Evolutionary conservation across 2,888 invertebrate genomes (phyloP), one percentile per base, ranked within the genome.

Genomic region (Dolichomitus sp.): DNA sequence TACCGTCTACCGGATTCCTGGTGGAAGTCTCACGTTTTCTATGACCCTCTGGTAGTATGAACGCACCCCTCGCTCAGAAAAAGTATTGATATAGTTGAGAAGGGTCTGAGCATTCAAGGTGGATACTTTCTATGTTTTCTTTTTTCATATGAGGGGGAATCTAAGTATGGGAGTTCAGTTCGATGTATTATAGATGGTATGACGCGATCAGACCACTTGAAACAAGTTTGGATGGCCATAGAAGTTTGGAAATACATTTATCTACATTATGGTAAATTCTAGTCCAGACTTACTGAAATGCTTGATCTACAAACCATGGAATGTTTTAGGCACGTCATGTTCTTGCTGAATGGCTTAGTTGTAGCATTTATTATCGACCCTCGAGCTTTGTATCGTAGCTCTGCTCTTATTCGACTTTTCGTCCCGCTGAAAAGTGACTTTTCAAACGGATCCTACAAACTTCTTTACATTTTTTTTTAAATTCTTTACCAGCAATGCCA

Each of bases 41-140:
- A 48, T n/a, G 48, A 30, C 48, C 66, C 66, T 66, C n/a, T 48
- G 66, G 48, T n/a, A 30, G 14, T 45, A 27, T n/a, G 27, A 48
- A 48, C 30, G 30, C 30, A 27, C 11, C 66, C 27, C 30, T 42
- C 27, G 23, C 19, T 48, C 30, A 30, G 48, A 7, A 11, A 0
- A 23, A 59, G 33, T 37, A 59, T 59, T 17, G 59, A 37, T 37
- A 27, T 54, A 0, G 1, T 17, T 17, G 19, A 9, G 6, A 50
- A 6, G 50, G 17, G 0, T 30, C n/a, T n/a, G 1, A 30, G 6
- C 4, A 2, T 57, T 54, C 14, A 30, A 54, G 4, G 17, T 37
- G 37, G 37, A 59, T 59, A 37, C 33, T 37, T 59, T 59, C 33
- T n/a, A 6, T n/a, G n/a, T n/a, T n/a, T n/a, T n/a, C 1, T 23